A percentile compares a stretch with the other conserved stretches of the same genome.
Conservation (phyloP, 2,797 vertebrate genomes). For the Dendrocincla fuliginosa region DNA sequence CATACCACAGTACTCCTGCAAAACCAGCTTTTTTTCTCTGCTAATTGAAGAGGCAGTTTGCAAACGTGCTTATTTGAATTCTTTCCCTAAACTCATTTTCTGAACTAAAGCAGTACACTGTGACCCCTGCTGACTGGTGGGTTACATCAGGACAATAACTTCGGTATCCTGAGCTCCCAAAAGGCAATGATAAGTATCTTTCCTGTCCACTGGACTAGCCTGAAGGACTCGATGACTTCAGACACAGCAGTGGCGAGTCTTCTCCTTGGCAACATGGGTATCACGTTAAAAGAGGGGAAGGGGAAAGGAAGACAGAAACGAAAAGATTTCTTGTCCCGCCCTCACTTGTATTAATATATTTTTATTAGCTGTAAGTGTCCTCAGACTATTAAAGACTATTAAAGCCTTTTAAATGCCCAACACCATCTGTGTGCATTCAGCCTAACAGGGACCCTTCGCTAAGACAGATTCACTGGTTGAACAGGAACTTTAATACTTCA, state of each 20-base stretch:
- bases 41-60: background rate
- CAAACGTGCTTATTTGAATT: background rate
- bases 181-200: background rate
- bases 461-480: too few species aligned
- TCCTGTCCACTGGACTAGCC: background rate
- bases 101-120: background rate
- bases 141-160: background rate
- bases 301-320: too few species aligned
- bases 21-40: background rate
- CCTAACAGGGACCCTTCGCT: too few species aligned
- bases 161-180: background rate
- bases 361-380: too few species aligned
- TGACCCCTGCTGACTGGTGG: background rate
- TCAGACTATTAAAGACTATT: too few species aligned
- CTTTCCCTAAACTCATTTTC: constrained; percentile 6
- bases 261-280: background rate
- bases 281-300: too few species aligned
- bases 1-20: background rate
- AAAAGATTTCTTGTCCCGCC: too few species aligned
- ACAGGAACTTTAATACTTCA: too few species aligned
- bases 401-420: too few species aligned
- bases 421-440: too few species aligned
- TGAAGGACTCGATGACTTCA: background rate
- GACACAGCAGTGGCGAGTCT: background rate
- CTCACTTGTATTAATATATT: too few species aligned